Evolutionary conservation across 35 echinoderm and acorn worm species (phyloP).

Genomic region (Amphiura filiformis): DNA sequence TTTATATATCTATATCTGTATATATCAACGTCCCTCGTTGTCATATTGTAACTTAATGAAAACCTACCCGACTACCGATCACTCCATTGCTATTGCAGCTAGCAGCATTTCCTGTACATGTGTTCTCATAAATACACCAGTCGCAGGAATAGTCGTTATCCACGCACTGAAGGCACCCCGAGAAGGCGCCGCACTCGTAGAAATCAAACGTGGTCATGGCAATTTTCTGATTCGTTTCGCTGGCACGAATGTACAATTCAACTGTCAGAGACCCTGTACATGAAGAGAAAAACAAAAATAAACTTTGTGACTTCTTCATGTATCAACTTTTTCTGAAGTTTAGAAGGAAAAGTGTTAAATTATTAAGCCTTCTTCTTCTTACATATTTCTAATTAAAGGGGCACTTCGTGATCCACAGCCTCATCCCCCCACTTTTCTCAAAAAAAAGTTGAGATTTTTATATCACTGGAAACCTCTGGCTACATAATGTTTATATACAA

Average conservation of each 20-base stretch:
- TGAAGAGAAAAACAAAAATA: conserved; percentile 4
- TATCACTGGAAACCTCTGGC: too few relatives aligned
- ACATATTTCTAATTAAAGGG: too few relatives aligned
- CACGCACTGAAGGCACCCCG: conserved; percentile 63
- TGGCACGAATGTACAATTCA: conserved; percentile 41
- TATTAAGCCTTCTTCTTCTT: too few relatives aligned
- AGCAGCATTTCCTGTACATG: conserved; percentile 39
- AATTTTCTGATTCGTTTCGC: conserved; percentile 53
- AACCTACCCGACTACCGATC: background rate
- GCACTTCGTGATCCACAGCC: too few relatives aligned
- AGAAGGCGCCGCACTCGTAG: conserved; percentile 73
- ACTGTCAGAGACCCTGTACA: conserved; percentile 47
- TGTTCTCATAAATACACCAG: conserved; percentile 91
- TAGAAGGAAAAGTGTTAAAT: too few relatives aligned
- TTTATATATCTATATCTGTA: too few relatives aligned
- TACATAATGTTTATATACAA: too few relatives aligned
- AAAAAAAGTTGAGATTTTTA: too few relatives aligned
- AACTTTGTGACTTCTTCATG: background rate
- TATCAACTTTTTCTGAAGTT: too few relatives aligned
- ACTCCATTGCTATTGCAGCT: background rate
- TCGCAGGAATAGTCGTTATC: conserved; percentile 74
- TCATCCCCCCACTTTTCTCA: too few relatives aligned
- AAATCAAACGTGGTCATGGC: conserved; percentile 72
- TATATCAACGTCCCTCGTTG: too few relatives aligned
- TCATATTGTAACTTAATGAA: background rate